Evolutionary conservation across 1,140 invertebrate species (phyloP).

Genomic region (Drosophila erecta): DNA sequence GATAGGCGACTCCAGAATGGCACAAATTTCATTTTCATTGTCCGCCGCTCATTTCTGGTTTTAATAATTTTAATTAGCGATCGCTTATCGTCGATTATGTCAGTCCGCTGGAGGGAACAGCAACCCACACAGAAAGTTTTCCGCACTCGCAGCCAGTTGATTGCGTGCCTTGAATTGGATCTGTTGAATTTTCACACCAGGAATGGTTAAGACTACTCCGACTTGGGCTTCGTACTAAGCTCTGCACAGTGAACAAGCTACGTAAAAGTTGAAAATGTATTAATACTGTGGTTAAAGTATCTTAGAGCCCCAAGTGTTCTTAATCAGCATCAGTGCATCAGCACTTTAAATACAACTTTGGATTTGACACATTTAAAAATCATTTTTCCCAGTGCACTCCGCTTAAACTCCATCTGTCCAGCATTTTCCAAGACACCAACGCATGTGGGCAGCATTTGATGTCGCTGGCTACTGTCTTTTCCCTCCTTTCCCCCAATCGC

Average conservation of each 20-base stretch:
- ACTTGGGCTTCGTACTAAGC: conserved; percentile 42
- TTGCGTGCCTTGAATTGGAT: conserved; percentile 53
- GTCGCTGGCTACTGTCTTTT: conserved; percentile 35
- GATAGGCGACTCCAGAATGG: conserved; percentile 64
- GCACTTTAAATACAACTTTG: too few species aligned
- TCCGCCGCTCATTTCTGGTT: conserved; percentile 46
- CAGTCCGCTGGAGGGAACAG: conserved; percentile 43
- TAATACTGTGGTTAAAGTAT: background rate
- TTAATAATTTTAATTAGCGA: conserved; percentile 80
- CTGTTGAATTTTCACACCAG: conserved; percentile 47
- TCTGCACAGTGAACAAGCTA: conserved; percentile 34
- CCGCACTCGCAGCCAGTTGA: conserved; percentile 44
- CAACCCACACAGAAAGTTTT: conserved; percentile 36
- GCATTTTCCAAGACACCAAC: conserved; percentile 24
- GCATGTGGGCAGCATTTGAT: conserved; percentile 72
- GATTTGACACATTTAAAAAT: too few species aligned
- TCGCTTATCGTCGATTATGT: conserved; percentile 76
- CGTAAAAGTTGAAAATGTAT: background rate
- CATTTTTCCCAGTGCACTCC: conserved; percentile 11
- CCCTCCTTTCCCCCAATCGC: conserved; percentile 4
- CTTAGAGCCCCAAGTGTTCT: too few species aligned
- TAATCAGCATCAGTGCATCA: too few species aligned
- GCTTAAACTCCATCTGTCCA: conserved; percentile 40
- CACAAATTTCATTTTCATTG: conserved; percentile 76
- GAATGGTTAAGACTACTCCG: conserved; percentile 27